Conservation (phyloP, 2,113 vertebrate species). For the Salminus brasiliensis region DNA sequence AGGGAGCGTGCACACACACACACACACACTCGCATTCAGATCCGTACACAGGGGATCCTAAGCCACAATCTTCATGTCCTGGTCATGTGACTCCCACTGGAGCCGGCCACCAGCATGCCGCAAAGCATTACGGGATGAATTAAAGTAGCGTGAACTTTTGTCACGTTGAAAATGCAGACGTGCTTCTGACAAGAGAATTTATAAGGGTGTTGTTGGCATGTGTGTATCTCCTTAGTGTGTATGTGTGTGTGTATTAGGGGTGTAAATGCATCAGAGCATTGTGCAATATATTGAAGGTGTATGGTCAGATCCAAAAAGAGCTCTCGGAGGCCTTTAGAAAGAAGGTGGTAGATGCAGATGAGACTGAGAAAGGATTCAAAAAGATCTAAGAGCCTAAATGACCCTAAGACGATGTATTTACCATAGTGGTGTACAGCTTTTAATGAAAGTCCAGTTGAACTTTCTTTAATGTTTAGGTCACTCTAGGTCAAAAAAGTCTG, state of each 20-base stretch:
- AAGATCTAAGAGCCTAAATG: too few species aligned
- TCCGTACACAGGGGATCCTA: slow-evolving; percentile 14
- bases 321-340: too few species aligned
- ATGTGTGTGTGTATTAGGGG: slow-evolving; percentile 66
- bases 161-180: neutral
- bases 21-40: neutral
- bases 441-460: too few species aligned
- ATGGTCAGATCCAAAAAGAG: too few species aligned
- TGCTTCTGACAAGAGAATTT: slow-evolving; percentile 5
- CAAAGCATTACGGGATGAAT: slow-evolving; percentile 15
- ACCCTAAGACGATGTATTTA: too few species aligned
- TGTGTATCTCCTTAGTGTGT: slow-evolving; percentile 29
- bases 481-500: too few species aligned
- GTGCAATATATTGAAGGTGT: too few species aligned
- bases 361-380: too few species aligned
- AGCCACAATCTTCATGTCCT: neutral
- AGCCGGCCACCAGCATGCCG: neutral
- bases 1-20: neutral
- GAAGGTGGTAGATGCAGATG: too few species aligned
- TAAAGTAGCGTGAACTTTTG: neutral
- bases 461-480: too few species aligned
- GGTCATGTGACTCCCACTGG: slow-evolving; percentile 21
- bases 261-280: neutral
- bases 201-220: neutral
- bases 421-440: too few species aligned